Evolutionary conservation across 2,888 invertebrate genomes (phyloP), one percentile per base, ranked within the genome.

Genomic region (Drosophila subsilvestris): DNA sequence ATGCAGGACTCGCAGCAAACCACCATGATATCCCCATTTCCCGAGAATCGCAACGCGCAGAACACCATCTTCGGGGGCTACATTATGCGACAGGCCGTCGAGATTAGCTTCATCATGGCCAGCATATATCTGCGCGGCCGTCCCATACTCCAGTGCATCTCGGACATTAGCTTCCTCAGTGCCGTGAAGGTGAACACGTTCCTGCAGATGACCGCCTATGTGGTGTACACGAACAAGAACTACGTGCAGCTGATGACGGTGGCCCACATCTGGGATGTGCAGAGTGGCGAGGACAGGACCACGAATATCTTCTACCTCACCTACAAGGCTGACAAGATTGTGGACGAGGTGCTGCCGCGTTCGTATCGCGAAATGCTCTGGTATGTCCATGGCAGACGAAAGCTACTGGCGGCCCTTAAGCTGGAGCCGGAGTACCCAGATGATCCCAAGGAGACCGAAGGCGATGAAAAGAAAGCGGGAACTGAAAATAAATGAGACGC

Each of bases 1-100:
- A 95, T 96, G 94, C 93, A 93, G 22, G 93, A 86, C 10, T 82
- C 86, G 14, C 92, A 91, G 37, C 88, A 95, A 18, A 94, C 94
- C 18, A 95, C 94, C 78, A 92, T 94, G 25, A 92, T 94, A 47
- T 92, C 93, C 66, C 93, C 94, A 1, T 94, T 94, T 86, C 95
- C 95, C 0, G 94, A 95, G 90, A 93, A 96, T 90, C 93, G 95
- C 55, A 96, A 96, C 91, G 92, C 96, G 27, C 96, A 96, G 85
- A 95, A 96, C 90, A 96, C 95, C 78, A 93, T 94, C 25, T 97
- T 97, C 90, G 97, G 97, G 60, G 97, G 97, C 0, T 96, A 94
- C 89, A 91, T 97, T 25, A 97, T 97, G 96, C 93, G 96, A 18
- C 94, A 95, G 79, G 96, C 96, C 0, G 93, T 94, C 56, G 96